phyloP scores from a whole-genome alignment of 1,140 invertebrate genomes.

The Drosophila kurseongensis region DNA sequence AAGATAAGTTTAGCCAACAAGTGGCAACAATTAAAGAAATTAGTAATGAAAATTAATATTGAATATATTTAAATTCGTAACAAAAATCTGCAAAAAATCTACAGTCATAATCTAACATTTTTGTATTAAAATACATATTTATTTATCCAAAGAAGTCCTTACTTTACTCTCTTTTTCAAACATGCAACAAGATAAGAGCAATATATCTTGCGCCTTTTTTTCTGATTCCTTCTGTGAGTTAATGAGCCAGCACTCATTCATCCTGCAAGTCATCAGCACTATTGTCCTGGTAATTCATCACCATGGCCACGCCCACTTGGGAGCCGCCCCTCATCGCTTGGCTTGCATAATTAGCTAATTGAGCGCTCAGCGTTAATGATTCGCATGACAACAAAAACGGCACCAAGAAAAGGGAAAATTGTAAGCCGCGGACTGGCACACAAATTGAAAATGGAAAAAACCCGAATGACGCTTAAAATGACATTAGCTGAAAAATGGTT shows the following conservation, averaged over 20 bases:
- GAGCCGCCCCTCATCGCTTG: conserved; percentile 17
- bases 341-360: conserved; percentile 70
- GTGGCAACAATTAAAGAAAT: no score
- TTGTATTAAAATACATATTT: not conserved
- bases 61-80: no score
- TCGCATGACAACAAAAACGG: conserved; percentile 18
- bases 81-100: not conserved
- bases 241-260: conserved; percentile 31
- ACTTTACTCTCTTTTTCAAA: not conserved
- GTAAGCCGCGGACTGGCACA: conserved; percentile 10
- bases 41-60: no score
- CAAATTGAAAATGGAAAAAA: conserved; percentile 37
- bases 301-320: conserved; percentile 18
- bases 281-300: conserved; percentile 27
- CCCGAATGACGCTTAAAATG: conserved; percentile 51
- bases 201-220: not conserved
- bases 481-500: conserved; percentile 51
- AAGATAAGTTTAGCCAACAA: no score
- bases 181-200: not conserved
- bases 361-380: conserved; percentile 54
- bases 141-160: not conserved
- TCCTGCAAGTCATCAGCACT: conserved; percentile 38
- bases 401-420: conserved; percentile 10
- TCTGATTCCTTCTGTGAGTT: not conserved
- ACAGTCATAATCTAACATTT: not conserved